A percentile compares a stretch with the other conserved stretches of the same genome.
Evolutionary conservation across 2,888 invertebrate genomes (phyloP).

Genomic region (Leucophenga maculata): DNA sequence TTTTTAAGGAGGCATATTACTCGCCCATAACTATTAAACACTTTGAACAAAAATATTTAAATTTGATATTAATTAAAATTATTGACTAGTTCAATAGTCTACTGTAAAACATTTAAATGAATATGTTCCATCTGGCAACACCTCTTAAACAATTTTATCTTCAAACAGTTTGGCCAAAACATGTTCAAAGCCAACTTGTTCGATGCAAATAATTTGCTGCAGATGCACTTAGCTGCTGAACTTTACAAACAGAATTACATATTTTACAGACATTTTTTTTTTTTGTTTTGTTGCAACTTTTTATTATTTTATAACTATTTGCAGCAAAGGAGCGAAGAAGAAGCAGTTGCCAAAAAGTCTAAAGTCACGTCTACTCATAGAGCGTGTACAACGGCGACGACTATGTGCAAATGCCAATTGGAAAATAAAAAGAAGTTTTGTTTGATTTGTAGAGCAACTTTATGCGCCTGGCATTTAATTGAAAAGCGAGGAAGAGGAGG

Average conservation of each 20-base stretch:
- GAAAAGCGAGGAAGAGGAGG: background rate
- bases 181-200: slow-evolving; percentile 21
- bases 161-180: background rate
- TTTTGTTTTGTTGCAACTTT: background rate
- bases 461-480: slow-evolving; percentile 12
- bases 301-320: slow-evolving; percentile 15
- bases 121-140: background rate
- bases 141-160: background rate
- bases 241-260: slow-evolving; percentile 17
- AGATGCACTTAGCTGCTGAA: slow-evolving; percentile 2
- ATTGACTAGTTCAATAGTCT: no score
- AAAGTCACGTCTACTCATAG: slow-evolving; percentile 8
- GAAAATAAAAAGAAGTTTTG: slow-evolving; percentile 17
- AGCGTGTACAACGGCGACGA: background rate
- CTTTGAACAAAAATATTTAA: no score
- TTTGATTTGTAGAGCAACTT: slow-evolving; percentile 19
- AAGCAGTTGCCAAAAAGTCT: slow-evolving; percentile 20
- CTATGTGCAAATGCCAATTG: slow-evolving; percentile 6
- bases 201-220: background rate
- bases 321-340: background rate
- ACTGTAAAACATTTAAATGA: no score
- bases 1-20: no score
- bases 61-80: no score
- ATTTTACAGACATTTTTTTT: slow-evolving; percentile 7
- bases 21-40: no score